Evolutionary conservation across 2,888 invertebrate species (phyloP).

Genomic region (Scaptomyza caliginosa): DNA sequence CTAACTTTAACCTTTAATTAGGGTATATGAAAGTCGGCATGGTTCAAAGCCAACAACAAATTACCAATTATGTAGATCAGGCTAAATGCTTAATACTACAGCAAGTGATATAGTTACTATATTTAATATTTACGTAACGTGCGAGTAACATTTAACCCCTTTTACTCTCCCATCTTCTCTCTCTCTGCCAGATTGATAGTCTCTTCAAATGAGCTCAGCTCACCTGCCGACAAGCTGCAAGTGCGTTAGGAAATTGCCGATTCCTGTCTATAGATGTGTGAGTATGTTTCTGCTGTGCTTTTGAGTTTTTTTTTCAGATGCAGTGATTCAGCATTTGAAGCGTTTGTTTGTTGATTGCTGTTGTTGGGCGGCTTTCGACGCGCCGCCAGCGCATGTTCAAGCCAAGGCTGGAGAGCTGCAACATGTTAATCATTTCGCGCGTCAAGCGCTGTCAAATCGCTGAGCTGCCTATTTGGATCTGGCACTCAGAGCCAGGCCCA

Average conservation of each 20-base stretch:
- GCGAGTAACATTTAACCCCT: too few relatives aligned
- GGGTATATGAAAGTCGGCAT: constrained; percentile 2
- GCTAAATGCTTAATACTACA: not conserved
- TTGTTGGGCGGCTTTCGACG: constrained; percentile 59
- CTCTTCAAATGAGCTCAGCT: not conserved
- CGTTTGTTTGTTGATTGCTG: constrained; percentile 45
- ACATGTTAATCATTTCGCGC: constrained; percentile 75
- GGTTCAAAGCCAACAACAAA: not conserved
- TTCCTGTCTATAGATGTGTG: constrained; percentile 5
- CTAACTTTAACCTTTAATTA: constrained; percentile 13
- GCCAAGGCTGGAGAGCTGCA: constrained; percentile 26
- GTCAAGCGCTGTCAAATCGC: constrained; percentile 69
- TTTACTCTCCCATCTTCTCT: too few relatives aligned
- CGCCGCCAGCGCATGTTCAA: constrained; percentile 40
- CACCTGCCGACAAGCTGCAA: constrained; percentile 25
- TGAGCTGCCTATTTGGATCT: constrained; percentile 10
- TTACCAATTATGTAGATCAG: too few relatives aligned
- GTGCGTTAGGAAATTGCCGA: constrained; percentile 17
- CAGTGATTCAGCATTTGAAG: constrained; percentile 47
- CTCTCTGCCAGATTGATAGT: too few relatives aligned
- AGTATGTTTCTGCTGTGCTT: constrained; percentile 10
- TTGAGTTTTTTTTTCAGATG: constrained; percentile 1
- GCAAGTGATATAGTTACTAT: not conserved
- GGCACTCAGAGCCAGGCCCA: not conserved
- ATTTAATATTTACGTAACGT: too few relatives aligned